Evolutionary conservation across 2,113 vertebrate genomes (phyloP).

Genomic region (Uria aalge): DNA sequence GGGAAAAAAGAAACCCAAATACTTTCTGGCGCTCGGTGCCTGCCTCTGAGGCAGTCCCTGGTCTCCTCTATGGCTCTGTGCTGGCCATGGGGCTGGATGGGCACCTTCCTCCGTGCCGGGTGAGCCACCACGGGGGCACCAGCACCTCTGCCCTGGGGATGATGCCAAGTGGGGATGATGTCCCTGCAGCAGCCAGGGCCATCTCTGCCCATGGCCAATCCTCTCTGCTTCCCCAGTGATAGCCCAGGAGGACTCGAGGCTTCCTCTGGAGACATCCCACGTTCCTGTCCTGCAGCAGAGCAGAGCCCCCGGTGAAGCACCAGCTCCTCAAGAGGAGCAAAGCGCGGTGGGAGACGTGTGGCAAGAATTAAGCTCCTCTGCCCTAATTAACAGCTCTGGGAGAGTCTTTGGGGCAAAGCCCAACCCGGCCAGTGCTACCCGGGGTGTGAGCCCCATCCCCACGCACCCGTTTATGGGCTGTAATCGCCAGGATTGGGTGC

Average conservation of each 20-base stretch:
- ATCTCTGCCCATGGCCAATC: fast-evolving
- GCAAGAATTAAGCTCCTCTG: background rate
- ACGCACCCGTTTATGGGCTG: fast-evolving
- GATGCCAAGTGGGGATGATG: background rate
- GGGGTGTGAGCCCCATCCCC: background rate
- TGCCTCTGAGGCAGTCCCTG: background rate
- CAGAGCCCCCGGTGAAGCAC: fast-evolving
- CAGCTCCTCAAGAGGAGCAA: background rate
- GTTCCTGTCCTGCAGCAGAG: fast-evolving
- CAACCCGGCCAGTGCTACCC: background rate
- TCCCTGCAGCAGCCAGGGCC: background rate
- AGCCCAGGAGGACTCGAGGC: background rate
- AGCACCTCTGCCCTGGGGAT: background rate
- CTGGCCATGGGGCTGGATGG: background rate
- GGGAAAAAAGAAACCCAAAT: background rate
- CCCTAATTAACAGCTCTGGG: background rate
- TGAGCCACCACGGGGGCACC: fast-evolving
- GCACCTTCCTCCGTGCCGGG: background rate
- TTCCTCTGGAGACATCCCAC: background rate
- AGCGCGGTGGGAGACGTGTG: fast-evolving
- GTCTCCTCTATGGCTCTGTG: fast-evolving
- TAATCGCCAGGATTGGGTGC: background rate
- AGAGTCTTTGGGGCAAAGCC: background rate
- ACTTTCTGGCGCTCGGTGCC: background rate
- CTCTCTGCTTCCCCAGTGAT: fast-evolving